Percentiles rank a stretch among this genome's conserved stretches.
Conservation (phyloP, 2,888 invertebrate species). For the Aricia artaxerxes region DNA sequence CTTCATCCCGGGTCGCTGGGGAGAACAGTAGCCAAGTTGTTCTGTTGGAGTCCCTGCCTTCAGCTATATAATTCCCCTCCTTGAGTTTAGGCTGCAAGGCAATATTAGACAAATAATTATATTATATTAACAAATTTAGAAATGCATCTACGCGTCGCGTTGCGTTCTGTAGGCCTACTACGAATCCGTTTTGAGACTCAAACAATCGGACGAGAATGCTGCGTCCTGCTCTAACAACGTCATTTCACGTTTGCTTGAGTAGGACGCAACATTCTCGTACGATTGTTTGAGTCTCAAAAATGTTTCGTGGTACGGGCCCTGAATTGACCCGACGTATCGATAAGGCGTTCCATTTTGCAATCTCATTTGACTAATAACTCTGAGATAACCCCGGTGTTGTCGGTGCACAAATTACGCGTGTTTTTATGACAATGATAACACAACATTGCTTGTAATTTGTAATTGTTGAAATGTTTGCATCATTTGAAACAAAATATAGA, state of each 20-base stretch:
- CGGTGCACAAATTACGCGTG: not conserved
- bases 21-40: slow-evolving; percentile 94
- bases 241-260: too few relatives aligned
- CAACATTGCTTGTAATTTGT: slow-evolving; percentile 5
- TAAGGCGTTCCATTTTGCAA: slow-evolving; percentile 12
- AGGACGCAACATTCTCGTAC: too few relatives aligned
- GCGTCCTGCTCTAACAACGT: too few relatives aligned
- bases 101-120: not conserved
- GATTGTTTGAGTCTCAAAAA: too few relatives aligned
- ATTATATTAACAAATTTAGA: too few relatives aligned
- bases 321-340: not conserved
- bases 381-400: not conserved
- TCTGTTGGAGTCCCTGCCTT: slow-evolving; percentile 87
- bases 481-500: not conserved
- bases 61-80: slow-evolving; percentile 91
- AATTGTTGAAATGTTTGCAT: not conserved
- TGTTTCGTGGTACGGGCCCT: too few relatives aligned
- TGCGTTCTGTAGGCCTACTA: too few relatives aligned
- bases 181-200: too few relatives aligned
- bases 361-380: slow-evolving; percentile 4
- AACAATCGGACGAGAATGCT: too few relatives aligned
- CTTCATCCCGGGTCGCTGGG: slow-evolving; percentile 87
- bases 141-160: too few relatives aligned
- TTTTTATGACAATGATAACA: slow-evolving; percentile 17
- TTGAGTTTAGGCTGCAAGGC: slow-evolving; percentile 86